Conservation (phyloP, 2,797 vertebrate genomes). For the Masticophis lateralis region DNA sequence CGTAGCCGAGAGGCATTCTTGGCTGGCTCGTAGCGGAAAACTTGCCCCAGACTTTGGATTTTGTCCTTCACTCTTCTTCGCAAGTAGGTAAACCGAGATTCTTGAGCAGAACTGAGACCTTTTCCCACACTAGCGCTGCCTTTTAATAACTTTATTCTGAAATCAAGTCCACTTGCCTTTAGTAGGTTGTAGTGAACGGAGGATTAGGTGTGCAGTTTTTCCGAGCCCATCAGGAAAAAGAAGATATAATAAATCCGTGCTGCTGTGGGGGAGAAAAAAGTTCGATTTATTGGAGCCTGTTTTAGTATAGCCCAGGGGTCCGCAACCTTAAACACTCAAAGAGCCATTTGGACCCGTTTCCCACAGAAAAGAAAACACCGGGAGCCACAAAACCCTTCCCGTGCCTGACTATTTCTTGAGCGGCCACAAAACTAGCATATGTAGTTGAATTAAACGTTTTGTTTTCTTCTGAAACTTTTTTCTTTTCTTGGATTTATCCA, state of each 20-base stretch:
- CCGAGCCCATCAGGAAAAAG: not conserved
- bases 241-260: not conserved
- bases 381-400: too few species aligned
- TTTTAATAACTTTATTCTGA: too few species aligned
- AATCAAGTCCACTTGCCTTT: not conserved
- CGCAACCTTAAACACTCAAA: too few species aligned
- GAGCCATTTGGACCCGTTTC: too few species aligned
- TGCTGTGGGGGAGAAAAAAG: not conserved
- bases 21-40: not conserved
- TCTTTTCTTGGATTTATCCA: too few species aligned
- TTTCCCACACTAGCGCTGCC: not conserved
- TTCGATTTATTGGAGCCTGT: not conserved
- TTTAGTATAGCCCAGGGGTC: not conserved
- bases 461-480: too few species aligned
- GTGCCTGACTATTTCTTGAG: too few species aligned
- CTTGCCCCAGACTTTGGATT: too few species aligned
- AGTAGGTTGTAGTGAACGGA: not conserved
- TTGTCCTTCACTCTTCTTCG: not conserved
- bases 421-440: too few species aligned
- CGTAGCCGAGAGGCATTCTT: not conserved
- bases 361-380: too few species aligned
- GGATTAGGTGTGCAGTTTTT: not conserved
- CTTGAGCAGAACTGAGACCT: not conserved
- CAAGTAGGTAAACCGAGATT: not conserved
- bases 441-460: too few species aligned